Conservation (phyloP, 1,140 invertebrate species). For the Drosophila pruinosa region DNA sequence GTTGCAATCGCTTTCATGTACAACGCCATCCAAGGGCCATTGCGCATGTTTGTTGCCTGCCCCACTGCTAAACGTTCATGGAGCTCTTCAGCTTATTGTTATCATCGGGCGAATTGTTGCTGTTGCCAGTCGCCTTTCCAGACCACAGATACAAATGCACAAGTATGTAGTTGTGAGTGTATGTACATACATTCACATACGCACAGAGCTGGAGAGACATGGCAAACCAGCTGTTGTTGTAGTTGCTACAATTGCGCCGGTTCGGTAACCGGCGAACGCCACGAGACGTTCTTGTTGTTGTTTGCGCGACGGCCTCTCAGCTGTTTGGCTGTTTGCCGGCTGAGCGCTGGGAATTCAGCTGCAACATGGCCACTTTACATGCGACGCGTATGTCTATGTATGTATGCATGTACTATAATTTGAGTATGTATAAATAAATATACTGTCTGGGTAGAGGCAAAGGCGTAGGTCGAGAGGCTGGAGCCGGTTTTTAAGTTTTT, state of each 20-base stretch:
- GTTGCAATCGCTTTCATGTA: constrained; percentile 11
- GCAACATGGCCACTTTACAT: constrained; percentile 72
- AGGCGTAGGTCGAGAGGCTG: constrained; percentile 35
- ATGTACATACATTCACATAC: neutral
- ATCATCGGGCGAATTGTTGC: neutral
- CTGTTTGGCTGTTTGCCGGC: constrained; percentile 61
- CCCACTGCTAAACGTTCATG: neutral
- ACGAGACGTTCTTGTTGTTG: constrained; percentile 22
- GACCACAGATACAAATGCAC: constrained; percentile 20
- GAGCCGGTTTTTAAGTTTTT: constrained; percentile 45
- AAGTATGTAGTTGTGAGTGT: no score
- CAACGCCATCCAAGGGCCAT: neutral
- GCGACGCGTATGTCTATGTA: neutral
- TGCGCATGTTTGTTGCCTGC: constrained; percentile 25
- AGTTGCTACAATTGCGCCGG: constrained; percentile 59
- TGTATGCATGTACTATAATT: neutral
- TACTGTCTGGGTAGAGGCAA: constrained; percentile 23
- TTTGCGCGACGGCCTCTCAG: constrained; percentile 54
- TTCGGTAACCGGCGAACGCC: constrained; percentile 36
- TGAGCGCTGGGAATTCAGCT: constrained; percentile 66
- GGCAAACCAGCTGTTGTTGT: constrained; percentile 71
- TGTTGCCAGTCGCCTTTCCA: constrained; percentile 36
- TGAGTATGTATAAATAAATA: neutral
- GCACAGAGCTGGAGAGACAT: constrained; percentile 14
- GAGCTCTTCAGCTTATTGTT: neutral